Base-by-base conservation (phyloP, 2,797 vertebrate genomes). In the Coregonus suidteri region DNA sequence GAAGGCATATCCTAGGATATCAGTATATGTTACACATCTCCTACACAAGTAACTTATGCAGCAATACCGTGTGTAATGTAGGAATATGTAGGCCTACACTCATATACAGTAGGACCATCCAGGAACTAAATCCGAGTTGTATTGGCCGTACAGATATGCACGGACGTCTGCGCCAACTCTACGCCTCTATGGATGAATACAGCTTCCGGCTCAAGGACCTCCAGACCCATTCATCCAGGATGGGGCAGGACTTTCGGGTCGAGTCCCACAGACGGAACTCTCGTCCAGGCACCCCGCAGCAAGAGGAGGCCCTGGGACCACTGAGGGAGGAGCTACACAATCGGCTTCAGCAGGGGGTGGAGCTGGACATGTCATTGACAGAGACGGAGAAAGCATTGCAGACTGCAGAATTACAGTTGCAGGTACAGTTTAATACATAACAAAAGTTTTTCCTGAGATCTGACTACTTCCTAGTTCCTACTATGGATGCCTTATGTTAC, bases 261-360 rank as follows among this genome's bases (percentile, higher is more conserved):
- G 89, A 89, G 13, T 82, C 79, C 13, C 85, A 88, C 41, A 79
- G 25, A 1, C 91, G 82, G 37, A 90, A 86, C 72, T 82, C 93
- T 3, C 86, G 81, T 74, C 81, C 81, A 0, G 66, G 1, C 6
- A 0, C 13, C 0, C 31, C 0, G 14, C 81, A 74, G 80, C 37
- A 81, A 15, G 93, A 94, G 3, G 90, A 95, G 20, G 90, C 95
- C 64, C 84, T 96, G 0, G 84, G 80, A 79, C 91, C 92, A 34
- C 93, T 97, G 87, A 94, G 90, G 81, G 91, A 91, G 78, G 96
- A 98, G 85, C 88, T 99, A 65, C 91, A 95, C 1, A 71, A 84
- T 25, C 96, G 96, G 76, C 91, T 90, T 76, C 93, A 88, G 85
- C 95, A 96, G 80, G 92, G 90, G 3, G 82, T 83, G 0, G 92